Evolutionary conservation across 2,888 invertebrate genomes (phyloP), one percentile per base, ranked within the genome.

Genomic region (Eupeodes latifasciatus): DNA sequence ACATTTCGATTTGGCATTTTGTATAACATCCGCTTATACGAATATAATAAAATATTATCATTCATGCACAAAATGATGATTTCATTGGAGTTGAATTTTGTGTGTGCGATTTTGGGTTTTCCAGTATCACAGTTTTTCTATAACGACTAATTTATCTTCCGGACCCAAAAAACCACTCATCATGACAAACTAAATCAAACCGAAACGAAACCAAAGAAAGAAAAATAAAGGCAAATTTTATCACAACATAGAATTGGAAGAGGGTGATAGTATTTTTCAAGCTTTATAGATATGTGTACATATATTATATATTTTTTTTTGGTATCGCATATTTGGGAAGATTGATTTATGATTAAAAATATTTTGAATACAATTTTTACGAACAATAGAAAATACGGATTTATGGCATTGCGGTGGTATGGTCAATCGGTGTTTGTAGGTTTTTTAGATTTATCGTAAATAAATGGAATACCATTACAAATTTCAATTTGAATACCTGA

Each of bases 81-180:
- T 84, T 87, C 84, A 87, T 87, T 84, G 83, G 76, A 79, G 79
- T 51, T 40, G 16, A 40, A 40, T 57, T 75, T 62, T 82, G 76
- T 84, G 87, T 87, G 86, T 74, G 84, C n/a, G 76, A 77, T 66
- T 72, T 55, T 5, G 76, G 87, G 87, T 83, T 87, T 85, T 86
- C 83, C 87, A 87, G 76, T 49, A 67, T 87, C 87, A 87, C 87
- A 87, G 87, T 83, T 87, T 80, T 80, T 80, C 87, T 80, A 87
- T 80, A 87, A 84, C 87, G 84, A 84, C 66, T 80, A 87, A 87
- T 87, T 84, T 87, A 84, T 87, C 84, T 87, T 84, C 87, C 87
- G 84, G 87, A 76, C 72, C 61, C 66, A 16, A 7, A 19, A 19
- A 44, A 47, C 61, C 55, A 57, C 64, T 72, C 47, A 55, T 77